phyloP scores from a whole-genome alignment of 2,888 invertebrate species.

The Clitarchus hookeri region DNA sequence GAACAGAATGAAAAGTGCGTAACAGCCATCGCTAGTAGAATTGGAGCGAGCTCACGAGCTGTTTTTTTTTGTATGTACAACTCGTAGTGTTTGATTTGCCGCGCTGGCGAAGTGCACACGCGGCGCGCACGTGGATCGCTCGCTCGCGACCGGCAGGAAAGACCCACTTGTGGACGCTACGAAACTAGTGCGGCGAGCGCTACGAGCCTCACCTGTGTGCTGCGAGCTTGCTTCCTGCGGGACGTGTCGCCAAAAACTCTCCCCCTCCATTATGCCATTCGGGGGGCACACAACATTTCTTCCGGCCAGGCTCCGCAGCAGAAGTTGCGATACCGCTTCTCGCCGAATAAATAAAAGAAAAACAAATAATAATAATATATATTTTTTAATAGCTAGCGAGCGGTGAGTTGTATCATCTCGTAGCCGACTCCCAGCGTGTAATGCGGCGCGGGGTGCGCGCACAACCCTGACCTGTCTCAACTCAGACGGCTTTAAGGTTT shows the following conservation, averaged over 20 bases:
- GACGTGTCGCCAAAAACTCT: neutral
- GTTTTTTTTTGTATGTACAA: too few species aligned
- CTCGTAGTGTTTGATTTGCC: too few species aligned
- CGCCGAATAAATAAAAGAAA: too few species aligned
- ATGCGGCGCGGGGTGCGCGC: neutral
- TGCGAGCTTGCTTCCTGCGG: neutral
- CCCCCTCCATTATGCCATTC: constrained; percentile 12
- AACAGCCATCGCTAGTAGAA: too few species aligned
- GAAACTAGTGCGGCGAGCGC: neutral
- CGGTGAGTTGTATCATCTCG: neutral
- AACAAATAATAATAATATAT: too few species aligned
- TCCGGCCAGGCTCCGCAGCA: neutral
- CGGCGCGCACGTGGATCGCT: neutral
- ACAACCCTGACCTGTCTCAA: constrained; percentile 36
- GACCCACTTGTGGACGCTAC: neutral
- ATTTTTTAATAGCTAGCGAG: neutral
- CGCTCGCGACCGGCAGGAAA: too few species aligned
- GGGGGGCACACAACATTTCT: neutral
- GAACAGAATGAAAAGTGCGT: too few species aligned
- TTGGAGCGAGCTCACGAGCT: too few species aligned
- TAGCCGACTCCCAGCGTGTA: too few species aligned
- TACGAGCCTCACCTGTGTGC: neutral
- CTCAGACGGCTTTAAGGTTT: constrained; percentile 31
- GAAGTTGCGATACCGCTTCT: neutral
- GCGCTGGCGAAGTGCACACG: neutral